phyloP scores from a whole-genome alignment of 1,140 invertebrate species.

The Drosophila willistoni region DNA sequence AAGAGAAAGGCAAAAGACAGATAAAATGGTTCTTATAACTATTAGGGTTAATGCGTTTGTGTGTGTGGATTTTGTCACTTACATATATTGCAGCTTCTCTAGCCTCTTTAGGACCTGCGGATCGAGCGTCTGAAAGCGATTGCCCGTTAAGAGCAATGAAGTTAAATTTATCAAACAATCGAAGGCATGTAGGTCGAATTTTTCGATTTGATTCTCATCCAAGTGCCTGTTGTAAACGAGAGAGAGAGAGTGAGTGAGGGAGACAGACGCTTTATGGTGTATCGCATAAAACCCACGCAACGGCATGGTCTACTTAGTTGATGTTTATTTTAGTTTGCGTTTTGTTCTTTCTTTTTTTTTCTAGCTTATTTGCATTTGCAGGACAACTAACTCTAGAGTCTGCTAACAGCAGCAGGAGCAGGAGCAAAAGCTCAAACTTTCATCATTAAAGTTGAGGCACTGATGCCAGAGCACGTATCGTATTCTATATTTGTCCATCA shows the following conservation, averaged over 20 bases:
- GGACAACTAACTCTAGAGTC: too few relatives aligned
- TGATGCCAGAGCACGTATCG: constrained; percentile 52
- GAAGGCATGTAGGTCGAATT: constrained; percentile 81
- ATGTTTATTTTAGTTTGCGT: neutral
- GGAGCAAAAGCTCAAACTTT: constrained; percentile 50
- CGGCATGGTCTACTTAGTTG: neutral
- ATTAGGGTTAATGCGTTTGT: constrained; percentile 1
- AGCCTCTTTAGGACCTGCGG: constrained; percentile 83
- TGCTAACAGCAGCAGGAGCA: constrained; percentile 7
- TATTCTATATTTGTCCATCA: constrained; percentile 37
- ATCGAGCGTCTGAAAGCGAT: constrained; percentile 83
- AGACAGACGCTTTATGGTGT: constrained; percentile 28
- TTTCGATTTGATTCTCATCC: constrained; percentile 73
- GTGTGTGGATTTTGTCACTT: constrained; percentile 53
- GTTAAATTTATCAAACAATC: constrained; percentile 73
- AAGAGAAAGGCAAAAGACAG: neutral
- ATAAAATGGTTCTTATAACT: constrained; percentile 20
- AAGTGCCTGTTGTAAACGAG: constrained; percentile 55
- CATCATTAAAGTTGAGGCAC: constrained; percentile 62
- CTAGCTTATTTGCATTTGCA: constrained; percentile 51
- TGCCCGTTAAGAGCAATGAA: constrained; percentile 74
- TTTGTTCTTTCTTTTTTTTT: constrained; percentile 14
- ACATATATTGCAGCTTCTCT: constrained; percentile 84
- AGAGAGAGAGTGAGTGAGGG: neutral
- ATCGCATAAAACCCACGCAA: constrained; percentile 42